These are phyloP conservation scores for Nymphalis io DNA, from an alignment of 1,140 invertebrate species.

Conservation along the genomic window DNA sequence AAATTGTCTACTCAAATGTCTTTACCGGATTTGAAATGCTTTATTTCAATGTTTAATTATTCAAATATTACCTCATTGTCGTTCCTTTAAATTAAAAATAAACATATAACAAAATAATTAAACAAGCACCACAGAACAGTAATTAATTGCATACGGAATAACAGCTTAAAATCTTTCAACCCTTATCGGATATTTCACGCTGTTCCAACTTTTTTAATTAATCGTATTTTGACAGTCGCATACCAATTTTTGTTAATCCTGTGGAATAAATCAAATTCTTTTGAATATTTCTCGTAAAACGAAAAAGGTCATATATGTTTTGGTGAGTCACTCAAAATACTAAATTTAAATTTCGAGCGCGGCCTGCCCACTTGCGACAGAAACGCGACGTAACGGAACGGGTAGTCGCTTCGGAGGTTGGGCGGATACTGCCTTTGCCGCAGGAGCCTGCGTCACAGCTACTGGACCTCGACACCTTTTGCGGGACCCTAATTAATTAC, in stretches of 20 bases:
- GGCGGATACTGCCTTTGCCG: slow-evolving; percentile 66
- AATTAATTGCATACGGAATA: slow-evolving; percentile 22
- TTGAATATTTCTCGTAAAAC: neutral
- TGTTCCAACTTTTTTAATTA: slow-evolving; percentile 29
- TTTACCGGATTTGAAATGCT: too few relatives aligned
- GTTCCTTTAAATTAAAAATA: too few relatives aligned
- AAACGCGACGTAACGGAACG: slow-evolving; percentile 38
- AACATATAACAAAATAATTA: slow-evolving; percentile 1
- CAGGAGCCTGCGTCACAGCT: slow-evolving; percentile 73
- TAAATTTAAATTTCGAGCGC: slow-evolving; percentile 30
- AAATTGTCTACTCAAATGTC: too few relatives aligned
- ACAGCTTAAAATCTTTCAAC: slow-evolving; percentile 17
- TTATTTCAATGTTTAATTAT: too few relatives aligned
- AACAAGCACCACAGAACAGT: neutral
- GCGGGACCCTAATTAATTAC: slow-evolving; percentile 73
- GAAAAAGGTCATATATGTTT: neutral
- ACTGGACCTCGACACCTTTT: slow-evolving; percentile 70
- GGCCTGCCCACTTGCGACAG: slow-evolving; percentile 12
- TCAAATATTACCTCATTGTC: too few relatives aligned
- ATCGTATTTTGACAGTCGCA: slow-evolving; percentile 15
- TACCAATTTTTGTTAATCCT: slow-evolving; percentile 9
- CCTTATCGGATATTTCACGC: slow-evolving; percentile 18
- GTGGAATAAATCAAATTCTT: neutral
- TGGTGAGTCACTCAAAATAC: slow-evolving; percentile 14
- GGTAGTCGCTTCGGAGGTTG: slow-evolving; percentile 47